These are phyloP conservation scores for Amphiprion percula DNA, from an alignment of 2,113 vertebrate species.

Conservation along the genomic window DNA sequence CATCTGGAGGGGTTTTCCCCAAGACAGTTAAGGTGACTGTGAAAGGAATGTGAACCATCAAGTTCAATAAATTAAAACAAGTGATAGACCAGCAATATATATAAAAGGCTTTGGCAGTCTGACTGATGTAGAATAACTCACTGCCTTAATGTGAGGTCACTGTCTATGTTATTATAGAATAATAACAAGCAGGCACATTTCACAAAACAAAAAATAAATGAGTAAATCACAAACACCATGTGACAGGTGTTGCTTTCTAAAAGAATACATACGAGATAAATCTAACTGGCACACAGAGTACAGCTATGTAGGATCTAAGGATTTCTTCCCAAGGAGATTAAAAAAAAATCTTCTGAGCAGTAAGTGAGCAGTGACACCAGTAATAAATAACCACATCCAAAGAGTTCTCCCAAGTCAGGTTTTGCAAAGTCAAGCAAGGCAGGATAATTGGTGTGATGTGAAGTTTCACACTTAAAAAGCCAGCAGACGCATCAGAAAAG, in stretches of 20 bases:
- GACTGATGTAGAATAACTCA: too few relatives aligned
- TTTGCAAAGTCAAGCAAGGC: slow-evolving; percentile 21
- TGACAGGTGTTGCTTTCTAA: background rate
- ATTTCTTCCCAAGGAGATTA: background rate
- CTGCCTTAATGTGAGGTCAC: background rate
- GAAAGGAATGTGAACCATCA: too few relatives aligned
- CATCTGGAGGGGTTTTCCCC: background rate
- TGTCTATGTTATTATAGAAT: too few relatives aligned
- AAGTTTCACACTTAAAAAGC: slow-evolving; percentile 27
- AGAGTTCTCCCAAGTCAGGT: background rate
- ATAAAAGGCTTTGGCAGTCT: background rate
- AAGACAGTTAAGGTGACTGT: too few relatives aligned
- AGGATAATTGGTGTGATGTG: slow-evolving; percentile 7
- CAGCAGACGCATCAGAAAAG: slow-evolving; percentile 31
- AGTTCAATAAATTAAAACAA: background rate
- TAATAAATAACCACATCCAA: slow-evolving; percentile 15
- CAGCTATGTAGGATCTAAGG: too few relatives aligned
- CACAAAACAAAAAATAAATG: too few relatives aligned
- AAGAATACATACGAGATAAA: background rate
- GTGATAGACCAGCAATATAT: background rate
- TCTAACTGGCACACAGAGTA: too few relatives aligned
- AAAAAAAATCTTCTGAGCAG: background rate
- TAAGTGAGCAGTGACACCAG: slow-evolving; percentile 12
- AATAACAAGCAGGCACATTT: too few relatives aligned
- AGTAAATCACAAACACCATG: too few relatives aligned